Conservation (phyloP, 2,113 vertebrate genomes). For the Poicephalus meyeri region DNA sequence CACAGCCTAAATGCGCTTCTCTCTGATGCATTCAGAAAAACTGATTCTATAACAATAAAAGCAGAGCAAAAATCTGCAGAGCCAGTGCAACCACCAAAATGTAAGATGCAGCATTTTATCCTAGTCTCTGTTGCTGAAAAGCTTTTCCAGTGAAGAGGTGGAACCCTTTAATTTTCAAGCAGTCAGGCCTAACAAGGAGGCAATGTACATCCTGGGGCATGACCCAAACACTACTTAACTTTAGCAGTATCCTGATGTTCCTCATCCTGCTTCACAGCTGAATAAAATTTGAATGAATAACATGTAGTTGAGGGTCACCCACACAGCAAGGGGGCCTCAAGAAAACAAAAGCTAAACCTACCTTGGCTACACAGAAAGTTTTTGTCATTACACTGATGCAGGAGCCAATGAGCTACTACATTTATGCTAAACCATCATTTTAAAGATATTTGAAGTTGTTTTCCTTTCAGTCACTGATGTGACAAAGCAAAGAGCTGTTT, state of each 20-base stretch:
- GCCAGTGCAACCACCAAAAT: neutral
- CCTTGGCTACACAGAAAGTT: neutral
- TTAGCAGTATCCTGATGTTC: too few relatives aligned
- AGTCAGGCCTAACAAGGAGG: neutral
- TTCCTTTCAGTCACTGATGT: neutral
- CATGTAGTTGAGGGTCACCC: neutral
- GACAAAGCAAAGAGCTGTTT: neutral
- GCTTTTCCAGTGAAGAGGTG: neutral
- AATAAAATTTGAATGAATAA: neutral
- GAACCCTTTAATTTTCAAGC: neutral
- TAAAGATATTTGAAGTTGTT: neutral
- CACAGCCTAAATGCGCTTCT: fast-evolving
- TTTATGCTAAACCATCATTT: neutral
- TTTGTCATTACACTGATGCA: neutral
- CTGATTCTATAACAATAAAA: fast-evolving
- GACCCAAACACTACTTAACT: neutral
- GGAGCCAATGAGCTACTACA: neutral
- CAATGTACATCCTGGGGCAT: fast-evolving
- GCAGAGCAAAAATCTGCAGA: neutral
- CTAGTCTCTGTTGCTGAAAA: too few relatives aligned
- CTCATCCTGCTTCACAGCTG: neutral
- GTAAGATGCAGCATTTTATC: neutral
- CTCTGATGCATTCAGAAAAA: neutral
- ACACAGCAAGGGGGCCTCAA: neutral
- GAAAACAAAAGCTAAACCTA: neutral